Base-by-base conservation (phyloP, 2,888 invertebrate species). In the Lasioglossum oenotherae region DNA sequence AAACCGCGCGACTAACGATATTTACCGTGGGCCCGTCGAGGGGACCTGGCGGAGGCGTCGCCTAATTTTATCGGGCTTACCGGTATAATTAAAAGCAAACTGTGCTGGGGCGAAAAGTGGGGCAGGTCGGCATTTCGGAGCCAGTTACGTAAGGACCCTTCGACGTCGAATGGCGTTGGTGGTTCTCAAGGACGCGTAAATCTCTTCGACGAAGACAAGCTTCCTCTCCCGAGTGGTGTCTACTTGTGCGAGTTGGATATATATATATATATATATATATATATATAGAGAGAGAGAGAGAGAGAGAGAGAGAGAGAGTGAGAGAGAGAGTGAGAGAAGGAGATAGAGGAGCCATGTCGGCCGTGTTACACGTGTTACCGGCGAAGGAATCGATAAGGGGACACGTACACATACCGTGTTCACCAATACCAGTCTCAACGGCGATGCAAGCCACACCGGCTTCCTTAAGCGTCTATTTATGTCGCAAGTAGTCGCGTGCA, bases 401-500 rank as follows among this genome's bases (percentile, higher is more conserved):
- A 80, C 80, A 69, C 74, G 71, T 80, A 84, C 35, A 35, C 31
- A 4, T 4, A 35, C 49, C 53, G 35, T 44, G 69, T 64, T 53
- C 44, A 74, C 71, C 35, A 35, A 35, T 31, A 67, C 35, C 35
- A 19, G 35, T 31, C 6, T 16, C 1, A 8, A 19, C 16, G 35
- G 35, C 67, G 67, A 67, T 35, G 64, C 79, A 64, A 69, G 19
- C 69, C 69, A 35, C 67, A 35, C 6, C 19, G 49, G 80, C 88
- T 77, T 86, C 83, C 86, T 85, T 75, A 75, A 80, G 78, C 73
- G 67, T 80, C 91, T 90, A 87, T 90, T 91, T 91, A 78, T 89
- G 90, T 90, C 86, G 82, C 86, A 83, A 89, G 87, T 82, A 87
- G 74, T 90, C 90, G 90, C 91, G 91, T 91, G 91, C 91, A 90